Evolutionary conservation across 2,113 vertebrate genomes (phyloP), one percentile per base, ranked within the genome.

Genomic region (Eleginops maclovinus): DNA sequence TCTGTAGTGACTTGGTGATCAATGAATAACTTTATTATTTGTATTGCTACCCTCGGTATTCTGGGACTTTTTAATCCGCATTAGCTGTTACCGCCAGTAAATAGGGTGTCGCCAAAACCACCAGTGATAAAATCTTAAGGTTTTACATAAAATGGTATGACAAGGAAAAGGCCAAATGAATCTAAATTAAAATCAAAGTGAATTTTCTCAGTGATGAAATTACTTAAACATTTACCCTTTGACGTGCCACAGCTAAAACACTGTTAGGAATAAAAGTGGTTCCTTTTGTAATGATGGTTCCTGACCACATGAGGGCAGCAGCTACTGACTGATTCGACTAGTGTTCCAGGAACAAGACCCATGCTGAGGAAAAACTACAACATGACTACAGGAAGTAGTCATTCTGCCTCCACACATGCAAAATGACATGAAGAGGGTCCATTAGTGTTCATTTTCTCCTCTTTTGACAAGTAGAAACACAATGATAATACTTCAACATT

Each of bases 211-310:
- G 62, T 13, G 41, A 74, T 60, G 40, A 51, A 64, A 44, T 81
- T 43, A 11, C 12, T 78, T 19, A 44, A 53, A 83, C 36, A 53
- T 75, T 54, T 72, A 31, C 28, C 16, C 14, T 65, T 49, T 56
- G 36, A 49, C 72, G 24, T 72, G 77, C 71, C 53, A 91, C 93
- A 93, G 93, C 88, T 93, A 94, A 92, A 94, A 94, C 92, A 93
- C 93, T 93, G 93, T 84, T 83, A 75, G 62, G 85, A 36, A 74
- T 78, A 16, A 47, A 75, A 58, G 69, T 61, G 46, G 58, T 28
- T 73, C 44, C 17, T 54, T 56, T 43, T 81, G 84, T 75, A 83
- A 87, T 82, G 51, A 77, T 28, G 3, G 9, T 51, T 81, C 9
- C 58, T 3, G 22, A 71, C 89, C 93, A 91, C 91, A 84, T 0